Evolutionary conservation across 2,113 vertebrate species (phyloP).

Genomic region (Ictidomys tridecemlineatus): DNA sequence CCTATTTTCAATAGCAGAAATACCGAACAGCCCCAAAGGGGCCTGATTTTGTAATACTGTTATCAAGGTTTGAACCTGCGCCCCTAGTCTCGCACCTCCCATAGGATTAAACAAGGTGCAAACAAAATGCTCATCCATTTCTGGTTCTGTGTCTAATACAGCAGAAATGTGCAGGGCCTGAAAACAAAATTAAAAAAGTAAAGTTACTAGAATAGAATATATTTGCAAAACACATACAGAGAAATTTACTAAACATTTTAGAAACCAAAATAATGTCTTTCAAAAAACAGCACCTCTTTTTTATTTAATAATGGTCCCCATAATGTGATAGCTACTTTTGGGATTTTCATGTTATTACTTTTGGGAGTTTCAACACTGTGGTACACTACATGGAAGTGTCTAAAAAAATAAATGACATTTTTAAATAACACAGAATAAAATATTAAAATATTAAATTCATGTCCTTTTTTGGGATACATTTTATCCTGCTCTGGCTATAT

Average conservation of each 20-base stretch:
- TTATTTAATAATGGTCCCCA: not conserved
- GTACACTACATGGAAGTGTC: not conserved
- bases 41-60: conserved; percentile 95
- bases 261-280: conserved; percentile 46
- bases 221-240: not conserved
- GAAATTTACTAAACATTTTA: not conserved
- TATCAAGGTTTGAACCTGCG: conserved; percentile 89
- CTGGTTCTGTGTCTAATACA: conserved; percentile 95
- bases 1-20: conserved; percentile 93
- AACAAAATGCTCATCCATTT: conserved; percentile 95
- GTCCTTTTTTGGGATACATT: not conserved
- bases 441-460: conserved; percentile 3
- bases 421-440: conserved; percentile 1
- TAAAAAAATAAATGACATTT: conserved; percentile 45
- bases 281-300: not conserved
- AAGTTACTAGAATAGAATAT: conserved; percentile 2
- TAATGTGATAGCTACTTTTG: not conserved
- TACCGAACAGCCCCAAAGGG: conserved; percentile 96
- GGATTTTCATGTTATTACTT: conserved; percentile 6
- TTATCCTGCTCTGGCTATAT: not conserved
- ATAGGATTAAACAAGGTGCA: conserved; percentile 93
- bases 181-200: conserved; percentile 71
- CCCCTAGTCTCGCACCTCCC: conserved; percentile 94
- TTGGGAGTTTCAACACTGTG: conserved; percentile 31
- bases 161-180: conserved; percentile 95